Percentiles rank a stretch among this genome's conserved stretches.
Evolutionary conservation across 2,888 invertebrate genomes (phyloP).

Genomic region (Anodontia alba): DNA sequence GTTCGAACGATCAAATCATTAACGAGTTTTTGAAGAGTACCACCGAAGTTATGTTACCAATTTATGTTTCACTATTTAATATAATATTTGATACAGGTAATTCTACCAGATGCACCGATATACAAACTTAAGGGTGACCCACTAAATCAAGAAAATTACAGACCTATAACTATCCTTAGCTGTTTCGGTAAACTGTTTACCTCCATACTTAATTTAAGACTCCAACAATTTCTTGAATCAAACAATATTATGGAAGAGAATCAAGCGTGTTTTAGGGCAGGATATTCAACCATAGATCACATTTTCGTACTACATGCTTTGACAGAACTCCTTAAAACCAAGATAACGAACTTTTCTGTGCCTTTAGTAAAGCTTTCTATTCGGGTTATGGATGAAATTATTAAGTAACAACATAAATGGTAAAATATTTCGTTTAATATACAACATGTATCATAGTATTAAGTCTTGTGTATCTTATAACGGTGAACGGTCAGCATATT

Average conservation of each 20-base stretch:
- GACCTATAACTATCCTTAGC: neutral
- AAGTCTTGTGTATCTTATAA: too few relatives aligned
- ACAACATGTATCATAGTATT: too few relatives aligned
- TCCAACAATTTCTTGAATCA: neutral
- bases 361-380: too few relatives aligned
- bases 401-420: too few relatives aligned
- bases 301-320: neutral
- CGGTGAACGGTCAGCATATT: too few relatives aligned
- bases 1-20: too few relatives aligned
- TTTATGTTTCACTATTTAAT: neutral
- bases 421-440: too few relatives aligned
- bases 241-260: neutral
- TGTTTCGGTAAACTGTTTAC: neutral
- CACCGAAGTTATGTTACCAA: too few relatives aligned
- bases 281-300: neutral
- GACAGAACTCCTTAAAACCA: too few relatives aligned
- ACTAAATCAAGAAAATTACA: neutral
- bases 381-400: too few relatives aligned
- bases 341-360: too few relatives aligned
- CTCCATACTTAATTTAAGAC: neutral
- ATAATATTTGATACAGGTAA: neutral
- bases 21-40: too few relatives aligned
- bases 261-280: neutral
- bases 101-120: neutral
- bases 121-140: neutral